Base-by-base conservation (phyloP, 2,797 vertebrate genomes). In the Glyptemys insculpta region DNA sequence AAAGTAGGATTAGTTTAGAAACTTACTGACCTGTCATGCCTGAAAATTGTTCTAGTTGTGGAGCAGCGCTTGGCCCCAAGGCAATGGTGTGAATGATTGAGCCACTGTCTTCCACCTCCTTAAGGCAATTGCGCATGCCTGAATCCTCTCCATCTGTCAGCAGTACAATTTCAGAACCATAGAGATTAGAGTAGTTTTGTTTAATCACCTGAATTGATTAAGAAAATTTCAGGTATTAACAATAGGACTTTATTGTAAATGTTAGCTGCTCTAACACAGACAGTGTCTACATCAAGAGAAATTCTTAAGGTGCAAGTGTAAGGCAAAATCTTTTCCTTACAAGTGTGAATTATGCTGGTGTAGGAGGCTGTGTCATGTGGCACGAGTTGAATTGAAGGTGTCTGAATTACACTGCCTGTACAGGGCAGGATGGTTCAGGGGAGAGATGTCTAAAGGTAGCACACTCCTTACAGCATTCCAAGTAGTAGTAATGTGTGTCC, bases 131-230 rank as follows among this genome's bases (percentile, higher is more conserved):
- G 0, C 78, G 86, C 47, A 97, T 41, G n/a, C n/a, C n/a, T n/a
- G n/a, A n/a, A 62, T 98, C 98, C 56, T 98, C 97, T 12, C 98
- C 98, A 74, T 98, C 98, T 0, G 98, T 98, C 87, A 98, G 96
- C 62, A 98, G 91, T 76, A 98, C 92, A 0, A 98, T 97, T 95
- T 98, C 98, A 96, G 98, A 95, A 65, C 98, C 98, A 29, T 96
- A 56, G 53, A 93, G 97, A 29, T 87, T 96, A 6, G 14, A 0
- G 74, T 96, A 96, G 93, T 97, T 95, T 19, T 31, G 21, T 81
- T 0, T 41, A 87, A 98, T 98, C 53, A 96, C 95, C 98, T 99
- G 86, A 81, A 85, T 83, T 41, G 54, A 72, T 12, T 12, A 76
- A 74, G 53, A 81, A 3, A 83, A 87, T 84, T 68, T 6, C 93